phyloP scores from a whole-genome alignment of 2,113 vertebrate genomes.

The Pteronura brasiliensis region DNA sequence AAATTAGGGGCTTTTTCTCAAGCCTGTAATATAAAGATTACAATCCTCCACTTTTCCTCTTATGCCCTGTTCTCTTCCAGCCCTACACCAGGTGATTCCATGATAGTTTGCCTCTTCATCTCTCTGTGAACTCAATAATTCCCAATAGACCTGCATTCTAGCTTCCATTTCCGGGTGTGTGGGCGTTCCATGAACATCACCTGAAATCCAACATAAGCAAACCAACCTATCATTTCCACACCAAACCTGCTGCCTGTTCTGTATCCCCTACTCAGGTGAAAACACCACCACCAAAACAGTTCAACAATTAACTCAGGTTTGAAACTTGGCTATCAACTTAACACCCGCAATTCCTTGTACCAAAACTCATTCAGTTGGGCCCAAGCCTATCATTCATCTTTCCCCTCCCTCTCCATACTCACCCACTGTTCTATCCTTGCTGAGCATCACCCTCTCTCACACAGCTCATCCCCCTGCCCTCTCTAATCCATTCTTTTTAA shows the following conservation, averaged over 20 bases:
- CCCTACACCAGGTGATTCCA: neutral
- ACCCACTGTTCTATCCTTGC: too few relatives aligned
- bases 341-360: neutral
- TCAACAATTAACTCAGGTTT: neutral
- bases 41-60: neutral
- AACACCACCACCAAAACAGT: neutral
- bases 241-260: neutral
- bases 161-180: neutral
- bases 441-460: neutral
- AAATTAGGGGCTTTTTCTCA: neutral
- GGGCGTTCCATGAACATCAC: neutral
- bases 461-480: neutral
- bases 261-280: neutral
- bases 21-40: neutral
- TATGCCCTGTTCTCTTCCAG: neutral
- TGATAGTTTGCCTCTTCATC: neutral
- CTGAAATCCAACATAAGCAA: neutral
- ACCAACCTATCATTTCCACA: neutral
- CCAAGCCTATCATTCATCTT: neutral
- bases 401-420: neutral
- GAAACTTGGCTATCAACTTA: neutral
- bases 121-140: neutral
- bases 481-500: neutral
- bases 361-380: neutral
- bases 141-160: neutral